A percentile compares a stretch with the other conserved stretches of the same genome.
phyloP scores from a whole-genome alignment of 2,888 invertebrate genomes.

The Tenthredo notha region DNA sequence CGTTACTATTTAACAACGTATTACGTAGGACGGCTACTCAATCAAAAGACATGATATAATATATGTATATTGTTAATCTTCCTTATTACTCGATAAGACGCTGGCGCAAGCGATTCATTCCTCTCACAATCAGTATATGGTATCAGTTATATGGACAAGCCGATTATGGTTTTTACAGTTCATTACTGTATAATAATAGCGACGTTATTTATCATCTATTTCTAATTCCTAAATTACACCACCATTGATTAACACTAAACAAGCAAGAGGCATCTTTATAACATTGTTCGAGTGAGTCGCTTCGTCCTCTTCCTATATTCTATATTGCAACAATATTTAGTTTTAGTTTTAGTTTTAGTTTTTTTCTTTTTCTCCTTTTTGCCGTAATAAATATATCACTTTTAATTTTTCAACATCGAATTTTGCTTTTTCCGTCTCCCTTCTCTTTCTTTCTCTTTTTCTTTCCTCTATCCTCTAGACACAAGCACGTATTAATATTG shows the following conservation, averaged over 20 bases:
- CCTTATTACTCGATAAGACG: neutral
- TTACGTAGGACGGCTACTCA: slow-evolving; percentile 40
- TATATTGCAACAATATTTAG: slow-evolving; percentile 66
- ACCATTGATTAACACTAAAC: slow-evolving; percentile 22
- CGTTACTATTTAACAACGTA: slow-evolving; percentile 17
- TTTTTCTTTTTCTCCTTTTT: slow-evolving; percentile 53
- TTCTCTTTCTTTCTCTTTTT: slow-evolving; percentile 48
- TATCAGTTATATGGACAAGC: slow-evolving; percentile 3
- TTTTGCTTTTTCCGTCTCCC: neutral
- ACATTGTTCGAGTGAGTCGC: slow-evolving; percentile 28
- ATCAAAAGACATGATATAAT: slow-evolving; percentile 1
- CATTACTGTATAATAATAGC: slow-evolving; percentile 3
- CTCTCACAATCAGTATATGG: neutral
- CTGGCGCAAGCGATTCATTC: neutral
- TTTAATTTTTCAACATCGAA: slow-evolving; percentile 22
- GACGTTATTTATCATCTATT: neutral
- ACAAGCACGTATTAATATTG: slow-evolving; percentile 62
- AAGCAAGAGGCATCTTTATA: slow-evolving; percentile 33
- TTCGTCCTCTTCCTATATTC: slow-evolving; percentile 57
- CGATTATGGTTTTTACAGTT: slow-evolving; percentile 3
- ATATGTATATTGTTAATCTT: slow-evolving; percentile 1
- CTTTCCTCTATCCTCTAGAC: slow-evolving; percentile 63
- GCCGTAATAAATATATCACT: slow-evolving; percentile 59
- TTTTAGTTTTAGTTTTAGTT: neutral
- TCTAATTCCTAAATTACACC: neutral